Evolutionary conservation across 2,113 vertebrate species (phyloP).

Genomic region (Larimichthys polyactis): DNA sequence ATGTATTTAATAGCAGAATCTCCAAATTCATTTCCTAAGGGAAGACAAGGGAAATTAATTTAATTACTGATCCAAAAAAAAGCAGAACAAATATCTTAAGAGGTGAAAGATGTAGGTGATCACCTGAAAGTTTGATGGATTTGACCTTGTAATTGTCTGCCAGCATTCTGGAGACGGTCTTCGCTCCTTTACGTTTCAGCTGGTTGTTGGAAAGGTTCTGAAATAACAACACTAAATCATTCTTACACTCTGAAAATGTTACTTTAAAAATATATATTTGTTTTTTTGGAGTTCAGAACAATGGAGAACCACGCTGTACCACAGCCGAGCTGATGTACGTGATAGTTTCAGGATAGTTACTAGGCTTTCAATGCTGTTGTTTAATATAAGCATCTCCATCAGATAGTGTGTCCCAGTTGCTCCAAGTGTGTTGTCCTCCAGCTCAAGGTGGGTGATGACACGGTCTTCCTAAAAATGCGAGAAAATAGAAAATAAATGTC

Average conservation of each 20-base stretch:
- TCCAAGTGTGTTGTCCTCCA: constrained; percentile 85
- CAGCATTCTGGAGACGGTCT: constrained; percentile 77
- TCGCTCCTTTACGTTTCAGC: constrained; percentile 76
- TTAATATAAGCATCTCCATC: constrained; percentile 83
- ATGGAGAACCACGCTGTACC: neutral
- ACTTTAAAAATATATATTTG: neutral
- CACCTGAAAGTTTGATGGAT: constrained; percentile 82
- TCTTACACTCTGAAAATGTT: no score
- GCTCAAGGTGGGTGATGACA: constrained; percentile 76
- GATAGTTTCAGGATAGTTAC: constrained; percentile 33
- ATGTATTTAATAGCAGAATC: constrained; percentile 77
- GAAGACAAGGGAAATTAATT: neutral
- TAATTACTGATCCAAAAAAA: neutral
- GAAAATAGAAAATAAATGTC: neutral
- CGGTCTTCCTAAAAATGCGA: constrained; percentile 79
- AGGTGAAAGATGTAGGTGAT: neutral
- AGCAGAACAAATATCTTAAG: neutral
- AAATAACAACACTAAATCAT: constrained; percentile 28
- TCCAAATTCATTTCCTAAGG: constrained; percentile 81
- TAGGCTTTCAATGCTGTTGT: constrained; percentile 82
- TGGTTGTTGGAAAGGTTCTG: constrained; percentile 87
- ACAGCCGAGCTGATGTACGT: neutral
- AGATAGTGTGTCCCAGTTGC: constrained; percentile 80
- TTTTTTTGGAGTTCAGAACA: neutral
- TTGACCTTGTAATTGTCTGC: constrained; percentile 74